phyloP scores from a whole-genome alignment of 2,888 invertebrate genomes.

The Calameuta idolon region DNA sequence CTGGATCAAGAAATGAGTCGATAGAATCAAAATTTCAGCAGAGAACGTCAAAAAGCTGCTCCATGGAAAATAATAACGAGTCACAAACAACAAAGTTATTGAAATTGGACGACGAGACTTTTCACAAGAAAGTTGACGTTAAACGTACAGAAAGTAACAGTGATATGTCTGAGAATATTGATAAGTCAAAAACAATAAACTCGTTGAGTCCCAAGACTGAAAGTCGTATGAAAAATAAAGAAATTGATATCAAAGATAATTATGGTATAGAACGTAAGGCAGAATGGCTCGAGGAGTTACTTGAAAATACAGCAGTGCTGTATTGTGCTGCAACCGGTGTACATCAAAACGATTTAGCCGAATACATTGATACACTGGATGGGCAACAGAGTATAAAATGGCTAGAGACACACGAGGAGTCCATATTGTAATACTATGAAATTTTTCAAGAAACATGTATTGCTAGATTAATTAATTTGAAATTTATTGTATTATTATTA shows the following conservation, averaged over 20 bases:
- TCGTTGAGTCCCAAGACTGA: not conserved
- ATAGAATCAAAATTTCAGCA: not conserved
- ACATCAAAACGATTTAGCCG: constrained; percentile 53
- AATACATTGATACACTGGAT: constrained; percentile 55
- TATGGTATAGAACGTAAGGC: not conserved
- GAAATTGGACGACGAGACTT: not conserved
- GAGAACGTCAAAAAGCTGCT: not conserved
- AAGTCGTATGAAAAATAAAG: not conserved
- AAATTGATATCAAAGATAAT: not conserved
- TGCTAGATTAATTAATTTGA: constrained; percentile 14
- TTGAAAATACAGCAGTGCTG: constrained; percentile 57
- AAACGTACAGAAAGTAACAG: not conserved
- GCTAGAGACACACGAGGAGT: constrained; percentile 42
- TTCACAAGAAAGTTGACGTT: not conserved
- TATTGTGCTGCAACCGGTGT: constrained; percentile 60
- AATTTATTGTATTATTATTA: not conserved
- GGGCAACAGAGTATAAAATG: constrained; percentile 50
- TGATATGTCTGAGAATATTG: not conserved
- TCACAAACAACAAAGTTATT: not conserved
- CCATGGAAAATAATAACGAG: not conserved
- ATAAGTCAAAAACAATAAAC: not conserved
- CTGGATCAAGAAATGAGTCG: not conserved
- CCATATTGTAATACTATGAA: constrained; percentile 9
- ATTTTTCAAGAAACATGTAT: constrained; percentile 14
- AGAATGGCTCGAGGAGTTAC: constrained; percentile 47